Base-by-base conservation (phyloP, 2,888 invertebrate species). In the Drosophila ustulata region DNA sequence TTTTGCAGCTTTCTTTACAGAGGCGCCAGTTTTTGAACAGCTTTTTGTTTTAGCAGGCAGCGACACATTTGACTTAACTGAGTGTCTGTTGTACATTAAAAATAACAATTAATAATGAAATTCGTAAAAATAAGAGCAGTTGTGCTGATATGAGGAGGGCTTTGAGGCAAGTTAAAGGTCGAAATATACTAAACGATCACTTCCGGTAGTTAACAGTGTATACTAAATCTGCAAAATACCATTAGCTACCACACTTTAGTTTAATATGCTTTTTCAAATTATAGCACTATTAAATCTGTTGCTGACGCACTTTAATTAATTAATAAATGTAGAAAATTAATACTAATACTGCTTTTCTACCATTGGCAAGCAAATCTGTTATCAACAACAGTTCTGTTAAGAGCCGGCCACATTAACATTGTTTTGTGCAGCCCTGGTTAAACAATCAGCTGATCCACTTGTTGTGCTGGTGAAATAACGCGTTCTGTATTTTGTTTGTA, bases 381-480 rank as follows among this genome's bases (percentile, higher is more conserved):
- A 39, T 34, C 26, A 5, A 7, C 6, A 53, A 41, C 53, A 53
- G 53, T 4, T 11, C 8, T 55, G 25, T 32, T 41, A 55, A 23
- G 23, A 8, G n/a, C 34, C 28, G 45, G 8, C 0, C 34, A 56
- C n/a, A 32, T 30, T 56, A 26, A 23, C 23, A 25, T 9, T 1
- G n/a, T 34, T 46, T 23, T 18, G 1, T 13, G 49, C 13, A 59
- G 49, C 75, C 56, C 56, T 63, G 52, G 26, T 0, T 3, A 75
- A 55, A 18, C 18, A 18, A 18, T 18, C 75, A 75, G 68, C 75
- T 75, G 75, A 23, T 41, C 4, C 9, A 56, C 23, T 52, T 72
- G 37, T 37, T 37, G 56, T 51, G 18, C 51, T 62, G 50, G 11
- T 49, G 43, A 59, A 59, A 45, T 65, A 41, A 28, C 13, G 13